A percentile compares a stretch with the other conserved stretches of the same genome.
phyloP scores from a whole-genome alignment of 2,113 vertebrate species.

The Caloenas nicobarica region DNA sequence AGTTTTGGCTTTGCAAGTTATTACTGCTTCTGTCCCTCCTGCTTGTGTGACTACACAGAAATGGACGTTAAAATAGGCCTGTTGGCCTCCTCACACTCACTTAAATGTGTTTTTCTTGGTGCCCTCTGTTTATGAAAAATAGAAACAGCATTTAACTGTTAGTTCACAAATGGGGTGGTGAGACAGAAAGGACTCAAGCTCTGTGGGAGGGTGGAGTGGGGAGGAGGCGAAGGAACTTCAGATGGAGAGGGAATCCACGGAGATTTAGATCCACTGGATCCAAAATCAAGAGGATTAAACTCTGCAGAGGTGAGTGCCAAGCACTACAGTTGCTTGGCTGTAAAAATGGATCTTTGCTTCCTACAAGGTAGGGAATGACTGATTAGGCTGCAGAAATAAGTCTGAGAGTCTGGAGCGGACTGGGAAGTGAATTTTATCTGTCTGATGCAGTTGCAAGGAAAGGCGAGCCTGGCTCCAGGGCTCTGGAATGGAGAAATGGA shows the following conservation, averaged over 20 bases:
- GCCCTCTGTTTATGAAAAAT: not conserved
- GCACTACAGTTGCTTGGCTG: not conserved
- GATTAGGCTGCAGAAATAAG: not conserved
- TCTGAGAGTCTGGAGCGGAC: not conserved
- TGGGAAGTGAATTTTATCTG: not conserved
- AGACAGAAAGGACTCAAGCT: not conserved
- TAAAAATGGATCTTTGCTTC: not conserved
- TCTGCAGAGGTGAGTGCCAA: not conserved
- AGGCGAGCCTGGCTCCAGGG: not conserved
- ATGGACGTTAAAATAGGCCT: not conserved
- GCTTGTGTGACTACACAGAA: not conserved
- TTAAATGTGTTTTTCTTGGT: not conserved
- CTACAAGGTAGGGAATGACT: not conserved
- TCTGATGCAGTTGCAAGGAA: not conserved
- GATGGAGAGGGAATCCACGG: not conserved
- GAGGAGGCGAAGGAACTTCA: not conserved
- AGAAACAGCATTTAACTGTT: not conserved
- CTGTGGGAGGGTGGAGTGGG: not conserved
- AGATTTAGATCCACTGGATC: not conserved
- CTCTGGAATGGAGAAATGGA: not conserved
- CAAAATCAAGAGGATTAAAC: not conserved
- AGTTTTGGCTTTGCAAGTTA: not conserved
- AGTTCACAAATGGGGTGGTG: not conserved
- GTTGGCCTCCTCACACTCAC: not conserved
- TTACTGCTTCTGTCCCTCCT: not conserved